These are phyloP conservation scores for Lepus oiostolus DNA, from an alignment of 2,797 vertebrate genomes.

Conservation along the genomic window DNA sequence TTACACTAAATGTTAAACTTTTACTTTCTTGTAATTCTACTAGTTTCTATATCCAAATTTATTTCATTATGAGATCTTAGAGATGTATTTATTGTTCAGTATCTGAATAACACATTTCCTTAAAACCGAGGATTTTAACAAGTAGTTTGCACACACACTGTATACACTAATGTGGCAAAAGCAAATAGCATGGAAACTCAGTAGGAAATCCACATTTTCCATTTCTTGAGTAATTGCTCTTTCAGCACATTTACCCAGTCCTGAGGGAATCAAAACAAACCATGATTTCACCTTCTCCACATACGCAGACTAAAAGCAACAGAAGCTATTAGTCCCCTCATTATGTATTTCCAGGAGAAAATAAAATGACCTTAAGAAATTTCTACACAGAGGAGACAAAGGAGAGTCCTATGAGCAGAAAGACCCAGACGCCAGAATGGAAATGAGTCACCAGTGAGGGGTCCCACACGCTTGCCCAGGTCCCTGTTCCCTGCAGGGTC, in stretches of 20 bases:
- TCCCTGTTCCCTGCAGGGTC: neutral
- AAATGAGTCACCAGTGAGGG: neutral
- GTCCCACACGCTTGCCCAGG: neutral
- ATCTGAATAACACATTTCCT: neutral
- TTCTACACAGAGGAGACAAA: neutral
- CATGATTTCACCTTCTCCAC: conserved; percentile 54
- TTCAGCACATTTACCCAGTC: conserved; percentile 45
- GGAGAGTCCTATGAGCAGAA: conserved; percentile 30
- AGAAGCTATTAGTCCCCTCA: neutral
- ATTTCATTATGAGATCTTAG: conserved; percentile 23
- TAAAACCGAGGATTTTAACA: conserved; percentile 42
- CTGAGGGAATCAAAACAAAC: conserved; percentile 44
- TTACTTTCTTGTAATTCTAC: neutral
- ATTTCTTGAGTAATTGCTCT: conserved; percentile 55
- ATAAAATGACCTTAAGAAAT: conserved; percentile 62
- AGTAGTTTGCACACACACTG: neutral
- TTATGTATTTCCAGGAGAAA: conserved; percentile 40
- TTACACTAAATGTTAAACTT: neutral
- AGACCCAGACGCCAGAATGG: neutral
- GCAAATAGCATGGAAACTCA: neutral
- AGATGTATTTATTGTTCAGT: neutral
- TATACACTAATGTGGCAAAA: conserved; percentile 5
- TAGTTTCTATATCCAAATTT: conserved; percentile 19
- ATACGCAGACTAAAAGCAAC: neutral
- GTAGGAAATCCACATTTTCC: conserved; percentile 54